A percentile compares a stretch with the other conserved stretches of the same genome.
These are phyloP conservation scores for Halesus radiatus DNA, from an alignment of 1,140 invertebrate species.

Conservation along the genomic window DNA sequence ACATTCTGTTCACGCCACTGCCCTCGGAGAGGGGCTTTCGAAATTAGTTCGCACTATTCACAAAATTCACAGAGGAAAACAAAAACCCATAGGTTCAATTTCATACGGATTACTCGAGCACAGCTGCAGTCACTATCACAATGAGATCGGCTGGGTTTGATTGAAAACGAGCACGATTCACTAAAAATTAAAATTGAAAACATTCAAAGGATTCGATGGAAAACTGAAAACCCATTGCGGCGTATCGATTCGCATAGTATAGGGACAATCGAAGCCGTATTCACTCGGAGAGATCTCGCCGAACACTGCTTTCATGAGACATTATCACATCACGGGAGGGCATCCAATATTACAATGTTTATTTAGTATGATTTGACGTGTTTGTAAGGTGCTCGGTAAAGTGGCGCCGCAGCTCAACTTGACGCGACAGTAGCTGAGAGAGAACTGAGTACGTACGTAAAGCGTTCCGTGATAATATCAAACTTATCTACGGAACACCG, in stretches of 20 bases:
- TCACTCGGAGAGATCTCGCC: background rate
- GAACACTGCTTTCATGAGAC: background rate
- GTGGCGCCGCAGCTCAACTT: background rate
- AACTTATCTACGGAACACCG: conserved; percentile 30
- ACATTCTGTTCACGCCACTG: background rate
- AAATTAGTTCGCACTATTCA: background rate
- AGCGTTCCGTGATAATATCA: conserved; percentile 18
- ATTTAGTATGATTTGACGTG: background rate
- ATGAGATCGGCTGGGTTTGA: background rate
- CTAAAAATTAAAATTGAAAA: background rate
- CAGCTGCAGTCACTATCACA: background rate
- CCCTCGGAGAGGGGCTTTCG: background rate
- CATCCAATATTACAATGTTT: background rate
- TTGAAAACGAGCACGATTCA: background rate
- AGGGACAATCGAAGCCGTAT: background rate
- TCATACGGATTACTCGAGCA: background rate
- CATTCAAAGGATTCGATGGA: background rate
- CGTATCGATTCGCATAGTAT: too few relatives aligned
- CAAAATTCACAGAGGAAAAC: background rate
- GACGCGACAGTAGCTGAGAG: conserved; percentile 26
- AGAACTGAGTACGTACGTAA: conserved; percentile 4
- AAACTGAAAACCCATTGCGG: background rate
- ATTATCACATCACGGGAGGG: background rate
- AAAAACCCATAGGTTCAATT: conserved; percentile 11
- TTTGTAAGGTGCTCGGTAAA: background rate